Evolutionary conservation across 2,888 invertebrate species (phyloP), one percentile per base, ranked within the genome.

Genomic region (Leucophenga montana): DNA sequence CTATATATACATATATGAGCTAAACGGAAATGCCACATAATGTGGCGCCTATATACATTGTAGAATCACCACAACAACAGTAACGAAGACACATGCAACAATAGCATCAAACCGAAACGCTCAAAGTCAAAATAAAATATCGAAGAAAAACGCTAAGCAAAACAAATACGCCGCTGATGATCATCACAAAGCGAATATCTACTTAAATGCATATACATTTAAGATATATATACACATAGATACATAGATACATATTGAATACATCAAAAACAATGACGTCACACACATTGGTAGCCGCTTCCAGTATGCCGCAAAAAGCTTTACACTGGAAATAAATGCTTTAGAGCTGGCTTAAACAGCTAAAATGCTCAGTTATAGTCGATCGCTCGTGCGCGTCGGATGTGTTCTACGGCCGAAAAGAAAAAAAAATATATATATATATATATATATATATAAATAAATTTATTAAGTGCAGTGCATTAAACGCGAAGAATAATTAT

Each of bases 311-410:
- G 33, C 64, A 20, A 73, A 71, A 78, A 77, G 77, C 78, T 74
- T 74, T 54, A 16, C 33, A 22, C 48, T 67, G 67, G 59, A 66
- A 57, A 8, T 2, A 57, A n/a, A 1, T 57, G 61, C 70, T 61
- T 71, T 68, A 72, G 71, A 59, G 75, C 73, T 68, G 77, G 75
- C 75, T 74, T 71, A 71, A 71, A 75, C 62, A 71, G 46, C 27
- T 27, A 27, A 69, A 66, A 70, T 14, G 39, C 18, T 75, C 78
- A 85, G 85, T 85, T 82, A 75, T 75, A 77, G 82, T 78, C 75
- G 75, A 78, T 76, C 76, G 76, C 73, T 84, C 77, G 82, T 84
- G 84, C 79, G 77, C 79, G 78, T 67, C 76, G 72, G 84, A 85
- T 78, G 81, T 82, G 76, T 77, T 73, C 73, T 6, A 22, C 18